Conservation (phyloP, 1,140 invertebrate species). For the Apis cerana region DNA sequence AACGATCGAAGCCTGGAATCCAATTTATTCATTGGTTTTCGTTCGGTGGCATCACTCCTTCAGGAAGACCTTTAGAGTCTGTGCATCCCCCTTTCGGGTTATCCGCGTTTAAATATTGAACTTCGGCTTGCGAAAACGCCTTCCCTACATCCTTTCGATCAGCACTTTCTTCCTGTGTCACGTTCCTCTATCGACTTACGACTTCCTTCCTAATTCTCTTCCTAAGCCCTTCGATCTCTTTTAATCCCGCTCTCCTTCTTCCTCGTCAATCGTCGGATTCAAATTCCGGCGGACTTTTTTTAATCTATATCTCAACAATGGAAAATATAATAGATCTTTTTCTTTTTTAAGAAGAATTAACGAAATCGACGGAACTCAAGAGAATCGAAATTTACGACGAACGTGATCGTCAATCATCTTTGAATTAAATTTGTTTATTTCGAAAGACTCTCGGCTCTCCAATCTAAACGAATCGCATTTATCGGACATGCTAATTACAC, state of each 20-base stretch:
- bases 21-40: slow-evolving; percentile 51
- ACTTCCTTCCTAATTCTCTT: slow-evolving; percentile 6
- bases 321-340: too few relatives aligned
- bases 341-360: too few relatives aligned
- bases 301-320: not conserved
- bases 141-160: slow-evolving; percentile 42
- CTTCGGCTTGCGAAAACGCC: slow-evolving; percentile 33
- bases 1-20: slow-evolving; percentile 33
- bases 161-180: slow-evolving; percentile 40
- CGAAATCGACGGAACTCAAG: too few relatives aligned
- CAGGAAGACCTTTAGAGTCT: slow-evolving; percentile 42
- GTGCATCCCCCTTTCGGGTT: slow-evolving; percentile 51
- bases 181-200: slow-evolving; percentile 32
- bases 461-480: too few relatives aligned
- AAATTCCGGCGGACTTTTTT: not conserved
- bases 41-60: slow-evolving; percentile 26
- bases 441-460: too few relatives aligned
- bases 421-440: too few relatives aligned
- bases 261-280: not conserved
- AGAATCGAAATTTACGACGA: too few relatives aligned
- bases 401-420: too few relatives aligned
- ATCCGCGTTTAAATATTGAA: slow-evolving; percentile 68
- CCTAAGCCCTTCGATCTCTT: not conserved
- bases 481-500: too few relatives aligned
- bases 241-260: not conserved